Evolutionary conservation across 2,888 invertebrate genomes (phyloP).

Genomic region (Pachycephus smyrnensis): DNA sequence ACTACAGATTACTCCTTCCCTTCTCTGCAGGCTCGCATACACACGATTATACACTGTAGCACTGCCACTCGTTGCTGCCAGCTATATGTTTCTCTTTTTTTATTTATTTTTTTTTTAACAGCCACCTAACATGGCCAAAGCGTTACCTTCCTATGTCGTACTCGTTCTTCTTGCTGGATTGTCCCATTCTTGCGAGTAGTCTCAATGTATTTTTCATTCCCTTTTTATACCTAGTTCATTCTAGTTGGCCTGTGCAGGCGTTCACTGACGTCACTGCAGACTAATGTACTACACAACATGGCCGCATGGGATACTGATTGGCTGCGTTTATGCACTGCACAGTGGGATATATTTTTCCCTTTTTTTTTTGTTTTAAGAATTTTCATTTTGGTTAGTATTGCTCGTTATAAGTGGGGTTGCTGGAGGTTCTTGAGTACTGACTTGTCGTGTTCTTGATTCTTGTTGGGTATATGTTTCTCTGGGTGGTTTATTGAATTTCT

Average conservation of each 20-base stretch:
- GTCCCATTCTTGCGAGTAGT: constrained; percentile 15
- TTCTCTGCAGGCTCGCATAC: constrained; percentile 2
- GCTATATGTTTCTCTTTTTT: constrained; percentile 20
- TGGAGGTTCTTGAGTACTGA: too few species aligned
- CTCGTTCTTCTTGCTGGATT: constrained; percentile 17
- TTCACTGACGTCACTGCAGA: too few species aligned
- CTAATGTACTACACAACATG: too few species aligned
- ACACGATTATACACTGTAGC: constrained; percentile 9
- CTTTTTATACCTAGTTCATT: neutral
- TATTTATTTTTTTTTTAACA: neutral
- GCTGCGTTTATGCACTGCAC: too few species aligned
- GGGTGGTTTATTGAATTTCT: too few species aligned
- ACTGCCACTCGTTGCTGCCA: constrained; percentile 27
- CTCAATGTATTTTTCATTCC: neutral
- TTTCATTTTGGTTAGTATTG: too few species aligned
- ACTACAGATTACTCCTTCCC: constrained; percentile 5
- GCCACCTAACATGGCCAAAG: neutral
- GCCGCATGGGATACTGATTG: too few species aligned
- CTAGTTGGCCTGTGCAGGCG: neutral
- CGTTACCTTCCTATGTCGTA: constrained; percentile 24
- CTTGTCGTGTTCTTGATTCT: too few species aligned
- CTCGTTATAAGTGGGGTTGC: too few species aligned
- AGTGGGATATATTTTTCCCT: too few species aligned
- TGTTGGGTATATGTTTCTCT: too few species aligned
- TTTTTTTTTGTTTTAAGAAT: too few species aligned